A percentile compares a stretch with the other conserved stretches of the same genome.
Evolutionary conservation across 2,888 invertebrate species (phyloP).

Genomic region (Eupelmus urozonus): DNA sequence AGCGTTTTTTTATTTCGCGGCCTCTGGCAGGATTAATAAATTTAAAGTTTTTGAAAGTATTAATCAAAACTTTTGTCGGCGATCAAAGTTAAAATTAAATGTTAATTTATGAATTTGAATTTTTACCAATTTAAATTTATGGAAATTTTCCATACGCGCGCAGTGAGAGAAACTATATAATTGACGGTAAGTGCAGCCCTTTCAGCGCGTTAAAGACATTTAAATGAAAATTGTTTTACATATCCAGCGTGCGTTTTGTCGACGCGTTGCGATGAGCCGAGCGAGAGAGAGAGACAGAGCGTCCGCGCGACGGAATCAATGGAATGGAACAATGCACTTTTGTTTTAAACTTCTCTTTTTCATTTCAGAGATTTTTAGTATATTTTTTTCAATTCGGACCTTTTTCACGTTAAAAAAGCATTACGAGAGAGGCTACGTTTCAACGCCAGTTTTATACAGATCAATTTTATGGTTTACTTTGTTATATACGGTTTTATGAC

Average conservation of each 20-base stretch:
- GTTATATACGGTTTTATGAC: constrained; percentile 33
- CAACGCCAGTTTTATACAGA: constrained; percentile 41
- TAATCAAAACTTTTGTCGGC: too few species aligned
- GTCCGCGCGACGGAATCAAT: constrained; percentile 36
- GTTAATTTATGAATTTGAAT: background rate
- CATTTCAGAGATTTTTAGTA: constrained; percentile 23
- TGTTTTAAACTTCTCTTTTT: constrained; percentile 26
- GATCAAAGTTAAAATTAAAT: too few species aligned
- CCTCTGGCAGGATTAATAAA: too few species aligned
- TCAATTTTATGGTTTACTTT: constrained; percentile 47
- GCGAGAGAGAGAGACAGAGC: too few species aligned
- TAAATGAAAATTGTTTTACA: constrained; percentile 39
- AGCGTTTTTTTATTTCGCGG: too few species aligned
- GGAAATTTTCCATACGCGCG: constrained; percentile 15
- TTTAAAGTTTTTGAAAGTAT: too few species aligned
- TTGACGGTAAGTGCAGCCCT: background rate
- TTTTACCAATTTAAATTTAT: background rate
- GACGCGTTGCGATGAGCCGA: background rate
- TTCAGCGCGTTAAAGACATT: constrained; percentile 15
- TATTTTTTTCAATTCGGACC: constrained; percentile 42
- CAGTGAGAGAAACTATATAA: background rate
- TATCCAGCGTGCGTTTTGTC: constrained; percentile 26
- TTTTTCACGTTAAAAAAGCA: constrained; percentile 30
- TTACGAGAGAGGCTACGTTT: constrained; percentile 35
- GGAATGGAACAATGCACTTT: constrained; percentile 39